Evolutionary conservation across 1,140 invertebrate species (phyloP).

Genomic region (Drosophila tristis): DNA sequence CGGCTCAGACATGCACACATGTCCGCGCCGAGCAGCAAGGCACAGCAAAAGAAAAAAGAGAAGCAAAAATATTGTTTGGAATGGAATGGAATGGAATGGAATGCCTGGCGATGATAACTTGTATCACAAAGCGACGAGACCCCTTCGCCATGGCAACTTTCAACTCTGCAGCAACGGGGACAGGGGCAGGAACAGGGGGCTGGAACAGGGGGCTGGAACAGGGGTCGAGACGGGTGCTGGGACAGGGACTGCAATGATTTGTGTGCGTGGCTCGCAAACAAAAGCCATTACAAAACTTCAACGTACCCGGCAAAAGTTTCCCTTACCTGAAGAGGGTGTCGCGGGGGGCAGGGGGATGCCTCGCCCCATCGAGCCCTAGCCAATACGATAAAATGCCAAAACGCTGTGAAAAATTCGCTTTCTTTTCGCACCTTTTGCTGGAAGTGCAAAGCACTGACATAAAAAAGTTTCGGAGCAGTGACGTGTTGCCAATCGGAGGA

Average conservation of each 20-base stretch:
- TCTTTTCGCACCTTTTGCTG: conserved; percentile 50
- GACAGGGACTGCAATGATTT: conserved; percentile 28
- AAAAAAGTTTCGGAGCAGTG: conserved; percentile 59
- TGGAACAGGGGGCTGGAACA: no score
- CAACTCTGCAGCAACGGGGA: not conserved
- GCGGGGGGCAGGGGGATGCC: not conserved
- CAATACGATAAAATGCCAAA: no score
- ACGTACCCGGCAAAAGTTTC: conserved; percentile 24
- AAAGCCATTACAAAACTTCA: conserved; percentile 71
- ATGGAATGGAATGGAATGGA: not conserved
- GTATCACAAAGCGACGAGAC: conserved; percentile 33
- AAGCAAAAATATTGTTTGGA: not conserved
- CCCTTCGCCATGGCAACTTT: conserved; percentile 47
- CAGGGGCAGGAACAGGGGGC: no score
- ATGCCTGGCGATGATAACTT: conserved; percentile 49
- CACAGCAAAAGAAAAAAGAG: not conserved
- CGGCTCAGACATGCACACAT: conserved; percentile 5
- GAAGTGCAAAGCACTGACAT: conserved; percentile 63
- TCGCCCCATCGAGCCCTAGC: no score
- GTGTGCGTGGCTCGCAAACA: conserved; percentile 54
- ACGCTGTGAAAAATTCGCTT: conserved; percentile 6
- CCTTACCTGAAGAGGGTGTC: conserved; percentile 20
- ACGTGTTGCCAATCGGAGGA: conserved; percentile 43
- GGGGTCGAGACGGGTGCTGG: no score
- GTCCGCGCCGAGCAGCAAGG: not conserved